Conservation (phyloP, 1,140 invertebrate genomes). For the Latrodectus geometricus region DNA sequence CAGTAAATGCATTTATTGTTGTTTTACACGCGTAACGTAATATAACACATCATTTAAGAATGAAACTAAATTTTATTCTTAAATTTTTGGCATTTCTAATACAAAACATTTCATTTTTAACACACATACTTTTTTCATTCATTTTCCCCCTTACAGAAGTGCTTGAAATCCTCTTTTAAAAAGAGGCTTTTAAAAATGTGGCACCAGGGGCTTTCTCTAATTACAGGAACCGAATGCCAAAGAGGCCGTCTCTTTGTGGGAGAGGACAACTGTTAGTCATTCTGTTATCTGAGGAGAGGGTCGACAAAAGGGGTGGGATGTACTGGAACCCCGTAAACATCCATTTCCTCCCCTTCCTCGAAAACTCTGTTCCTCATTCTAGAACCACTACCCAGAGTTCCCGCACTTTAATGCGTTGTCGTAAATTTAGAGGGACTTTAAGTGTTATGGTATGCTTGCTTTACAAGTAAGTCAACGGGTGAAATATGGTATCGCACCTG, state of each 20-base stretch:
- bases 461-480: constrained; percentile 18
- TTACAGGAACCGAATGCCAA: neutral
- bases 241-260: neutral
- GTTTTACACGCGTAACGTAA: too few species aligned
- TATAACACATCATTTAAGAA: too few species aligned
- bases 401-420: constrained; percentile 53
- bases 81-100: too few species aligned
- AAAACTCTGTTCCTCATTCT: constrained; percentile 23
- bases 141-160: too few species aligned
- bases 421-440: constrained; percentile 55
- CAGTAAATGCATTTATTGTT: too few species aligned
- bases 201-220: too few species aligned
- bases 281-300: constrained; percentile 6
- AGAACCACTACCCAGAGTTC: constrained; percentile 28
- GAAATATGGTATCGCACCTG: constrained; percentile 52
- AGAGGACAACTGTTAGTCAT: constrained; percentile 38
- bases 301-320: neutral
- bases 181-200: too few species aligned
- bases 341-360: constrained; percentile 50
- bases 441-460: constrained; percentile 37
- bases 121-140: too few species aligned
- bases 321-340: neutral
- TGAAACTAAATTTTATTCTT: too few species aligned
- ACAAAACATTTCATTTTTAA: too few species aligned
- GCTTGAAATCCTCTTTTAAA: too few species aligned